Percentiles rank a stretch among this genome's conserved stretches.
Conservation (phyloP, 1,140 invertebrate species). For the Schlechtendalia chinensis region DNA sequence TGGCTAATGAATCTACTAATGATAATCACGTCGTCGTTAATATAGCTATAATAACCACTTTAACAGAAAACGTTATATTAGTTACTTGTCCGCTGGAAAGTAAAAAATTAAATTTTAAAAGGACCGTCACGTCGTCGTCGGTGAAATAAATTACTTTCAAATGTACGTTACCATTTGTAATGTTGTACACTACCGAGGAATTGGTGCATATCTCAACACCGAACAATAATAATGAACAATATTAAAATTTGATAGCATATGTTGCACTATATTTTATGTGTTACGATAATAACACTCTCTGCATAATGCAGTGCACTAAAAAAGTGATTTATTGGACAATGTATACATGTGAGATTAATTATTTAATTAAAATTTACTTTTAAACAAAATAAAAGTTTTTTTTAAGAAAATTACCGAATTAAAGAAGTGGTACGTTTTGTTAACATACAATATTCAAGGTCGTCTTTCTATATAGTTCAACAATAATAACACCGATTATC, state of each 20-base stretch:
- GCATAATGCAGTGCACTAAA: too few species aligned
- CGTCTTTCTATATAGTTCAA: not conserved
- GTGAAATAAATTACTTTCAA: conserved; percentile 14
- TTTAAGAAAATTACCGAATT: not conserved
- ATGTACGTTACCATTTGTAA: not conserved
- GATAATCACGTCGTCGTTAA: not conserved
- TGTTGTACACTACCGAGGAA: not conserved
- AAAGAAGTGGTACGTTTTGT: not conserved
- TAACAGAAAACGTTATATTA: not conserved
- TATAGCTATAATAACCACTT: not conserved
- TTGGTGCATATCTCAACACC: conserved; percentile 16
- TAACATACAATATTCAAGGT: not conserved
- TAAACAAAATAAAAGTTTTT: not conserved
- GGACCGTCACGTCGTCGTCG: not conserved
- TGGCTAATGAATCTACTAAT: not conserved
- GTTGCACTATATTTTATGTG: not conserved
- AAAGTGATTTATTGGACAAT: too few species aligned
- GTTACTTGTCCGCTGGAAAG: not conserved
- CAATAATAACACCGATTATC: not conserved
- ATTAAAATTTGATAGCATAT: not conserved
- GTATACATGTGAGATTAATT: too few species aligned
- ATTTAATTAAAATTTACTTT: not conserved
- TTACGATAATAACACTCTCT: not conserved
- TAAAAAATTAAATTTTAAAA: conserved; percentile 24
- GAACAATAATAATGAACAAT: not conserved